Base-by-base conservation (phyloP, 2,113 vertebrate species). In the Bos javanicus region DNA sequence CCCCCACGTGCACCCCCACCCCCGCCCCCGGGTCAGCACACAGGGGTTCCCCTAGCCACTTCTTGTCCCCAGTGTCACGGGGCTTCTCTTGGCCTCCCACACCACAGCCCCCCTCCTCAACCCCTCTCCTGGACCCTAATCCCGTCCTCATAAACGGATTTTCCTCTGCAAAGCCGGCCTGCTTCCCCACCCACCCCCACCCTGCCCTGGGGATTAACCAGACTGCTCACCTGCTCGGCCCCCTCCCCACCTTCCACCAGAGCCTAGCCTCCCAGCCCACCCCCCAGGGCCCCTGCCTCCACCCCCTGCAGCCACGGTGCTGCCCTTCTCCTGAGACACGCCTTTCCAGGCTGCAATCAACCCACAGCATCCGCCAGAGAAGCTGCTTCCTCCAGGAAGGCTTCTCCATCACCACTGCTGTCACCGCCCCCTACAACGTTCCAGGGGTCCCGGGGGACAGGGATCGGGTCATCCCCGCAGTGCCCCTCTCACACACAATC, bases 141-240 rank as follows among this genome's bases (percentile, higher is more conserved):
- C 97, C 82, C 59, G 52, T 56, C 91, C 91, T 78, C 56, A 39
- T 96, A 98, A 98, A 95, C 62, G 81, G 97, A 97, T 98, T 98
- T 97, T 50, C 91, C 62, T 81, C 84, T 36, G 95, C 78, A 91
- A 59, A 93, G 56, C 62, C 12, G 0, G 71, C 88, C 12, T 15
- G 82, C 52, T 56, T 60, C 64, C 19, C 39, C 11, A 2, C 21
- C 67, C 33, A 26, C 7, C 21, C 86, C 82, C 39, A 26, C 46
- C 84, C 36, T 19, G 7, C 85, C 92, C 74, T 57, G 13, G 33
- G 87, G 90, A 97, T 97, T 94, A 97, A 86, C 82, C 6, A 6
- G 23, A 81, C 23, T 26, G 50, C 89, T 39, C 67, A 80, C 81
- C n/a, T 26, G 21, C 57, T 62, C 25, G 3, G 23, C 30, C 50